phyloP scores from a whole-genome alignment of 2,113 vertebrate species.

The Prionailurus bengalensis region DNA sequence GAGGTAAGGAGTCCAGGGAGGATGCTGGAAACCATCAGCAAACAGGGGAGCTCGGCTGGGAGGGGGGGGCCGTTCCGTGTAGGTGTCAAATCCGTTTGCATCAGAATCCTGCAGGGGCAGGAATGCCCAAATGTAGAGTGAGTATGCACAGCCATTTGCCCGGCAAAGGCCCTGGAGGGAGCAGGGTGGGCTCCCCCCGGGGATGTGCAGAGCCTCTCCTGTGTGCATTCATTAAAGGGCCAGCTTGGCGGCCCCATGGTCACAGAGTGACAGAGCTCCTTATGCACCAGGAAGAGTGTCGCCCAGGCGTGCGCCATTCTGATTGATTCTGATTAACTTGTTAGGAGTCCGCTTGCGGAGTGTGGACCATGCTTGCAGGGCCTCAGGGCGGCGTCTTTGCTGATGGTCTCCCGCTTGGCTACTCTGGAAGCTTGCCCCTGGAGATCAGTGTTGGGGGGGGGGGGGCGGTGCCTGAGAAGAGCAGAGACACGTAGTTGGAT shows the following conservation, averaged over 20 bases:
- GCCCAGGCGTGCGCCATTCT: not conserved
- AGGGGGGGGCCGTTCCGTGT: not conserved
- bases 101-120: constrained; percentile 67
- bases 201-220: not conserved
- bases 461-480: not conserved
- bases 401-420: not conserved
- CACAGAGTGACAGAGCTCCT: not conserved
- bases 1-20: constrained; percentile 67
- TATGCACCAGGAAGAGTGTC: not conserved
- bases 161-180: constrained; percentile 53
- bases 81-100: constrained; percentile 75
- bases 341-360: constrained; percentile 45
- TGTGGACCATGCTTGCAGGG: not conserved
- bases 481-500: not conserved
- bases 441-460: not conserved
- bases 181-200: constrained; percentile 28
- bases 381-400: not conserved
- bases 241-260: not conserved
- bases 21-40: constrained; percentile 68
- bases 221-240: constrained; percentile 49
- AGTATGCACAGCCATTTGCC: constrained; percentile 42
- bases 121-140: not conserved
- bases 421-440: not conserved
- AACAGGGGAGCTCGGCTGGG: constrained; percentile 56
- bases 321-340: constrained; percentile 65